These are phyloP conservation scores for Actenoides lindsayi DNA, from an alignment of 2,113 vertebrate genomes.

Conservation along the genomic window DNA sequence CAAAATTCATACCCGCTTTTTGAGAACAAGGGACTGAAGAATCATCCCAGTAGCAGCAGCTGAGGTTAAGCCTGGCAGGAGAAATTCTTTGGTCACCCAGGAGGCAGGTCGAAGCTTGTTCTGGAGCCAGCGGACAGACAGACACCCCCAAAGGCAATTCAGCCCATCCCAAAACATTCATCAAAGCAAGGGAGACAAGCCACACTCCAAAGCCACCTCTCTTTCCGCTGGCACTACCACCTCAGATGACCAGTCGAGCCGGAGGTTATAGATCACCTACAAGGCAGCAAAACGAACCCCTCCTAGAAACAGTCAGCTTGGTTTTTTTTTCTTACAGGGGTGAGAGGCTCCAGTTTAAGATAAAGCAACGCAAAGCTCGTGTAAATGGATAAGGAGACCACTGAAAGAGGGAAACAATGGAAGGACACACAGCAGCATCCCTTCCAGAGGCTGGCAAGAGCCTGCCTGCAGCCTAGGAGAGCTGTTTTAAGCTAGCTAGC, in stretches of 20 bases:
- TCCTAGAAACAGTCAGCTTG: background rate
- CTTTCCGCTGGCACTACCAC: background rate
- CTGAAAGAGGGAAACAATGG: background rate
- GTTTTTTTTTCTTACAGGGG: fast-evolving
- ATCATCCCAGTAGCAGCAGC: background rate
- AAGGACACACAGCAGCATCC: background rate
- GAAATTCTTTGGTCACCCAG: background rate
- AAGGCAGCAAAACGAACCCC: background rate
- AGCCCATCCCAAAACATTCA: background rate
- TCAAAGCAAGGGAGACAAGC: background rate
- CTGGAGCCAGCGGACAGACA: background rate
- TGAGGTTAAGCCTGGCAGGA: background rate
- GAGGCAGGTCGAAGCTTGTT: background rate
- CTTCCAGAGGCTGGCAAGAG: background rate
- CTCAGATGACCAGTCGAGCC: fast-evolving
- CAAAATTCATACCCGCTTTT: background rate
- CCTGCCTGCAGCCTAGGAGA: background rate
- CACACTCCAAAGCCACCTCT: background rate
- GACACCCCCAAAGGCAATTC: background rate
- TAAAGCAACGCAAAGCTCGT: background rate
- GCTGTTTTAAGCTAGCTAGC: background rate
- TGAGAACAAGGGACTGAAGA: background rate
- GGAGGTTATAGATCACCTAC: fast-evolving
- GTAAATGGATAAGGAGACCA: background rate
- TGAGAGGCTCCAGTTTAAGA: background rate